Evolutionary conservation across 2,888 invertebrate species (phyloP).

Genomic region (Drosophila kuntzei): DNA sequence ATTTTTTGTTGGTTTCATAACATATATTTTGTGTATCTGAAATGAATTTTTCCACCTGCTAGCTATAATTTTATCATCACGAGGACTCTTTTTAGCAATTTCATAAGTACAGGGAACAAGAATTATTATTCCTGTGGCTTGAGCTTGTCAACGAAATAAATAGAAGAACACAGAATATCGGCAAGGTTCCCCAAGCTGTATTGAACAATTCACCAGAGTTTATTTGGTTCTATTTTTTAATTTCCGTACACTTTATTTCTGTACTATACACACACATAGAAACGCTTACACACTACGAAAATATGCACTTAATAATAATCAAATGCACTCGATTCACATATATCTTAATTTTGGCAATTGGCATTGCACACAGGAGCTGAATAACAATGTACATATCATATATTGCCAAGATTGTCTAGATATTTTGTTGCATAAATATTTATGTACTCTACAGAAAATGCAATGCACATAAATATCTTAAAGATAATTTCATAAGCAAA

Average conservation of each 20-base stretch:
- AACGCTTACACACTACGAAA: constrained; percentile 1
- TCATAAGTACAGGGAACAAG: background rate
- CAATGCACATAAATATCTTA: background rate
- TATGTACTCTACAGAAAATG: background rate
- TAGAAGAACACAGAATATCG: constrained; percentile 1
- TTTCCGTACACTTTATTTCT: constrained; percentile 28
- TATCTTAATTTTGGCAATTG: constrained; percentile 61
- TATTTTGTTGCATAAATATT: background rate
- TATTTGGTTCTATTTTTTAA: constrained; percentile 43
- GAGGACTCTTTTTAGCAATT: background rate
- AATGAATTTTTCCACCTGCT: background rate
- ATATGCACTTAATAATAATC: constrained; percentile 65
- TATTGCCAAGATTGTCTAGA: background rate
- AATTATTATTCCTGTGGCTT: constrained; percentile 20
- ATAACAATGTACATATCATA: background rate
- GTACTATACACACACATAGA: constrained; percentile 9
- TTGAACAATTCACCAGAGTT: constrained; percentile 4
- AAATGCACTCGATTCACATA: constrained; percentile 66
- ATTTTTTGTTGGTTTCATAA: too few relatives aligned
- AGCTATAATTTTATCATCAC: too few relatives aligned
- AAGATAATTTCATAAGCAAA: background rate
- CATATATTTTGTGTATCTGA: too few relatives aligned
- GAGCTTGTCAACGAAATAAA: constrained; percentile 4
- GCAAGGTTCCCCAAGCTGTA: background rate
- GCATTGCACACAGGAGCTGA: constrained; percentile 28